Percentiles rank a stretch among this genome's conserved stretches.
Conservation (phyloP, 2,797 vertebrate genomes). For the Perodicticus potto region DNA sequence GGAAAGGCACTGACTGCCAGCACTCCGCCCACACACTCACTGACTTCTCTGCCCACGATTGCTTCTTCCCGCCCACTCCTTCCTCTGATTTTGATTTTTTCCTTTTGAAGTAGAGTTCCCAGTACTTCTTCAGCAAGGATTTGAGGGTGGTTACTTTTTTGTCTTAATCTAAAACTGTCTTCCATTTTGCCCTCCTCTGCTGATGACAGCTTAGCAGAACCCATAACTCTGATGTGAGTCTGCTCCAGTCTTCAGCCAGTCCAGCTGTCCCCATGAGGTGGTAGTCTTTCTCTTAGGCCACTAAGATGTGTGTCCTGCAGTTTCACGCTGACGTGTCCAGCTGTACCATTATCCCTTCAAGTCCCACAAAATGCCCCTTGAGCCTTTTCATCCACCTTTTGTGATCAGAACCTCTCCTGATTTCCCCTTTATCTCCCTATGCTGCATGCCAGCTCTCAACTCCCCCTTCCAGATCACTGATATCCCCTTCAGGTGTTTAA, state of each 20-base stretch:
- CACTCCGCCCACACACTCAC: background rate
- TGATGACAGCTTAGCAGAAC: background rate
- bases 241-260: background rate
- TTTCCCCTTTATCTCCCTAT: too few relatives aligned
- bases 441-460: accelerated
- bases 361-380: background rate
- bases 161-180: constrained; percentile 37
- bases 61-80: constrained; percentile 22
- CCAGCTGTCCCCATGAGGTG: accelerated
- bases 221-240: background rate
- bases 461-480: background rate
- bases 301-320: background rate
- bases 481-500: too few relatives aligned
- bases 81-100: constrained; percentile 29
- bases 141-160: constrained; percentile 34
- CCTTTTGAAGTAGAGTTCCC: background rate
- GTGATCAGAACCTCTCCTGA: accelerated
- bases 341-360: background rate
- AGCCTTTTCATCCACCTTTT: background rate
- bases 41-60: background rate
- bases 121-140: constrained; percentile 4
- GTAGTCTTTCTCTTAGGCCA: background rate
- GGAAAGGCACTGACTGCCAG: background rate
- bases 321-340: too few relatives aligned
- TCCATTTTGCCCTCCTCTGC: background rate